Conservation (phyloP, 2,888 invertebrate species). For the Agrochola macilenta region DNA sequence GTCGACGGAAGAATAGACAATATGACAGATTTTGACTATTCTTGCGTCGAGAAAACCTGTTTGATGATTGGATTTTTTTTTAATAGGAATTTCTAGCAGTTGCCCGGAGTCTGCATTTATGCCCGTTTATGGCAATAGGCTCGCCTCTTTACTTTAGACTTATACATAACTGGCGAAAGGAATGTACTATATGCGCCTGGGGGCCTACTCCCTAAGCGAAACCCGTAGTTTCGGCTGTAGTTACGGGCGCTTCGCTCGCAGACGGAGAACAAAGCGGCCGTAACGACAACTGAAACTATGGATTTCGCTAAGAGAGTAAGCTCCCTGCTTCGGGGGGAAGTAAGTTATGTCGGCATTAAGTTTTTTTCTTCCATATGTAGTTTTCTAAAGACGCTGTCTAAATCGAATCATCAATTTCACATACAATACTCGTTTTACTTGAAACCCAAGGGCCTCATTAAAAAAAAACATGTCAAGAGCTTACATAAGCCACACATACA, state of each 20-base stretch:
- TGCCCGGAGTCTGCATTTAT: neutral
- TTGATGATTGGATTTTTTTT: neutral
- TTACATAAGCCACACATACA: slow-evolving; percentile 27
- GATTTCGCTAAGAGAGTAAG: too few relatives aligned
- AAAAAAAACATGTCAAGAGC: slow-evolving; percentile 14
- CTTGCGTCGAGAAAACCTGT: too few relatives aligned
- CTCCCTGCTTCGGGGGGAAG: neutral
- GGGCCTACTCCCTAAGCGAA: too few relatives aligned
- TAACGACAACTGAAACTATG: too few relatives aligned
- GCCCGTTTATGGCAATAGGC: neutral
- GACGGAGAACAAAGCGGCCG: too few relatives aligned
- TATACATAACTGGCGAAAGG: neutral
- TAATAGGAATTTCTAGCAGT: neutral
- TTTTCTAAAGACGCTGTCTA: neutral
- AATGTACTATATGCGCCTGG: neutral
- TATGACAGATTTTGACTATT: too few relatives aligned
- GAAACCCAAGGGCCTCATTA: neutral
- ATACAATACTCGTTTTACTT: neutral
- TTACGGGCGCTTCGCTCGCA: too few relatives aligned
- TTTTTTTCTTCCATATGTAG: neutral
- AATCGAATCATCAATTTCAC: neutral
- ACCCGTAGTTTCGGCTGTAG: too few relatives aligned
- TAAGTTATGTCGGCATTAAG: neutral
- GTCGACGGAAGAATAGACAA: too few relatives aligned
- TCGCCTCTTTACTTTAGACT: neutral